Evolutionary conservation across 2,888 invertebrate species (phyloP).

Genomic region (Nyleta sp.): DNA sequence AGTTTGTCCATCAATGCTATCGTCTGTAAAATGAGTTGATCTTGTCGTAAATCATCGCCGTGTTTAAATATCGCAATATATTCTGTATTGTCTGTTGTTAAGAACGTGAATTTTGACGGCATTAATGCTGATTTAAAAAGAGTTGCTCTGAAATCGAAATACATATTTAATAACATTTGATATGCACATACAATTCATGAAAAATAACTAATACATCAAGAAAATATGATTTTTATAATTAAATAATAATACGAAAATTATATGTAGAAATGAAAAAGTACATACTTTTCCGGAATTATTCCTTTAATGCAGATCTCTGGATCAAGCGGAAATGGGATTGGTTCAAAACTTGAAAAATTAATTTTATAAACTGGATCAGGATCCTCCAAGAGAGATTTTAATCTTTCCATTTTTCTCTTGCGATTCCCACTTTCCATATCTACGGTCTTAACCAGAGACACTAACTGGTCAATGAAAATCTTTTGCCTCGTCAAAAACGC

Average conservation of each 20-base stretch:
- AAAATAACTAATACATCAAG: too few relatives aligned
- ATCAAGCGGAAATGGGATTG: conserved; percentile 97
- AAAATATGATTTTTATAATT: neutral
- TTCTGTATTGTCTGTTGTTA: conserved; percentile 90
- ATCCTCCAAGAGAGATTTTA: conserved; percentile 92
- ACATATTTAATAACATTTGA: too few relatives aligned
- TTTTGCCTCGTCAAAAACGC: conserved; percentile 93
- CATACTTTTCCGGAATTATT: conserved; percentile 91
- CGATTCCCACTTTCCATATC: conserved; percentile 95
- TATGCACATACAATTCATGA: too few relatives aligned
- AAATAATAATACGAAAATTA: conserved; percentile 31
- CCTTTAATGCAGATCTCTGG: conserved; percentile 95
- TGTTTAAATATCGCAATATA: conserved; percentile 99
- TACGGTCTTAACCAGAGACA: conserved; percentile 93
- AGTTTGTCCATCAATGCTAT: conserved; percentile 99
- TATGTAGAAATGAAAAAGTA: too few relatives aligned
- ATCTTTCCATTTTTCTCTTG: conserved; percentile 94
- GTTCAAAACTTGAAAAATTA: conserved; percentile 95
- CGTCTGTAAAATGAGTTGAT: conserved; percentile 98
- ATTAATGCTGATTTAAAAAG: conserved; percentile 98
- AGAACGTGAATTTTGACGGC: conserved; percentile 96
- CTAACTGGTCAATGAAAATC: conserved; percentile 95
- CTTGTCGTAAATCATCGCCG: conserved; percentile 98
- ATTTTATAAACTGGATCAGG: conserved; percentile 90
- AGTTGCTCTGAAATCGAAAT: conserved; percentile 87